Conservation (phyloP, 2,113 vertebrate genomes). For the Prunella himalayana region DNA sequence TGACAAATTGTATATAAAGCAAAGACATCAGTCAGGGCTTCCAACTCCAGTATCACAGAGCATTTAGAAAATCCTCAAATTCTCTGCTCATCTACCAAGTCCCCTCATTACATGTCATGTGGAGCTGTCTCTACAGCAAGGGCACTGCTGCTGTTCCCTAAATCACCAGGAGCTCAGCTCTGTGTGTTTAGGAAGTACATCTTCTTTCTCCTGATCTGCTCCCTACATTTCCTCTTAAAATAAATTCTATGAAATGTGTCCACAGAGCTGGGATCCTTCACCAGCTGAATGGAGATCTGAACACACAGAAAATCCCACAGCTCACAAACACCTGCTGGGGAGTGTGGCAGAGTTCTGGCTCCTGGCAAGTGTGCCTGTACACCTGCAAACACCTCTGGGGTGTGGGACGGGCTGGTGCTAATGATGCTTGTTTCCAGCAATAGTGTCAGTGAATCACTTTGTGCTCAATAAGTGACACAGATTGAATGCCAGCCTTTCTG, state of each 20-base stretch:
- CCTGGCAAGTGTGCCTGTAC: neutral
- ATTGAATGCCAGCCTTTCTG: neutral
- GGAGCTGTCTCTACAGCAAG: neutral
- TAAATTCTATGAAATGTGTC: neutral
- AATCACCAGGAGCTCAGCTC: neutral
- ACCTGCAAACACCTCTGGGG: accelerated
- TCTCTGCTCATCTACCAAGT: neutral
- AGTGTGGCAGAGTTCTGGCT: neutral
- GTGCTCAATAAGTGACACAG: neutral
- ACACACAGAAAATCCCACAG: neutral
- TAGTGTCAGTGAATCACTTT: neutral
- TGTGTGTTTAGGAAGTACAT: neutral
- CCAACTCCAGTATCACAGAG: neutral
- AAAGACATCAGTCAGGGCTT: neutral
- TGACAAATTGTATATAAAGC: neutral
- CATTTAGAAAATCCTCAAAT: neutral
- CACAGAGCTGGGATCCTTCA: neutral
- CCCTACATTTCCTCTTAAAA: neutral
- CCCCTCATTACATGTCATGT: neutral
- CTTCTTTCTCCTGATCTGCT: neutral
- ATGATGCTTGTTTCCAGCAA: neutral
- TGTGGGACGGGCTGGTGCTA: neutral
- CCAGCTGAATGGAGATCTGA: neutral
- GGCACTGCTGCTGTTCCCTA: neutral
- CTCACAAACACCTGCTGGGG: neutral